A percentile compares a stretch with the other conserved stretches of the same genome.
Evolutionary conservation across 2,797 vertebrate genomes (phyloP).

Genomic region (Sebastes taczanowskii): DNA sequence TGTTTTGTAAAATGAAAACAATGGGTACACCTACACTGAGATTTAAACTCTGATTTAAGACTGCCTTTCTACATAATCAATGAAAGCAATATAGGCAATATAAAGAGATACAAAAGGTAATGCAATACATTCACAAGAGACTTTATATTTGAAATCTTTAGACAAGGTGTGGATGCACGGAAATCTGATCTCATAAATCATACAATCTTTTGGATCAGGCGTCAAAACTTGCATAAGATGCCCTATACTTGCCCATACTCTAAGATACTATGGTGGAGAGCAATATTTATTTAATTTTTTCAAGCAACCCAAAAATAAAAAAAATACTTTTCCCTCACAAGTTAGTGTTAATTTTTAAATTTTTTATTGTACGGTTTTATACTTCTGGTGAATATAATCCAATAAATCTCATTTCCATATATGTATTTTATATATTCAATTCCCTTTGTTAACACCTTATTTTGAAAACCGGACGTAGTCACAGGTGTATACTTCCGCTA

Average conservation of each 20-base stretch:
- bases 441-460: no score
- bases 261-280: neutral
- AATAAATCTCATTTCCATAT: no score
- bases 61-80: neutral
- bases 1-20: neutral
- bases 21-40: neutral
- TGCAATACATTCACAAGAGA: neutral
- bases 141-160: neutral
- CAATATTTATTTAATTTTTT: neutral
- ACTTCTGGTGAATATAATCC: no score
- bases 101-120: neutral
- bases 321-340: no score
- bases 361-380: no score
- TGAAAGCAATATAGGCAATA: neutral
- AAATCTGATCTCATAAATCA: neutral
- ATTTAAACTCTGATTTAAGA: neutral
- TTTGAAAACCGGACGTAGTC: no score
- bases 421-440: no score
- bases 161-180: neutral
- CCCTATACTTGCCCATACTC: neutral
- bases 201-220: neutral
- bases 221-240: neutral
- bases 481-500: no score
- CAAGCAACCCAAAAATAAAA: no score
- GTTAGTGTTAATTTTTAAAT: no score